Base-by-base conservation (phyloP, 2,888 invertebrate species). In the Lordiphosa fenestrarum region DNA sequence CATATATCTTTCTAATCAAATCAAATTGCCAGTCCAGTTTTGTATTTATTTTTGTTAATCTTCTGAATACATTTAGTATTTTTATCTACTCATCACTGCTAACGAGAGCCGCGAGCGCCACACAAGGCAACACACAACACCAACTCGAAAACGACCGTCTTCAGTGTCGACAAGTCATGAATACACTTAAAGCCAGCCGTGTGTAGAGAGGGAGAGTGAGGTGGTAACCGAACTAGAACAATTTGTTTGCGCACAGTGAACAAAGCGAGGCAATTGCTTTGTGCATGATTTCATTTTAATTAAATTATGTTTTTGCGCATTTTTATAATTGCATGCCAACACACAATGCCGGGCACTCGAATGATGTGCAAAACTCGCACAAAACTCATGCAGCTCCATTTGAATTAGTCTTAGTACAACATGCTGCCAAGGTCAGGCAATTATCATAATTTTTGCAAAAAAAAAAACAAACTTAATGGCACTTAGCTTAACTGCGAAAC, bases 271-370 rank as follows among this genome's bases (percentile, higher is more conserved):
- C 76, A 83, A 83, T 76, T 76, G 73, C 84, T 81, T 69, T 80
- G 82, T 77, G 84, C 80, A 80, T 80, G 80, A 80, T 84, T 80
- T 80, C 84, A 81, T 80, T 80, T 80, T 80, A 80, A 80, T 80
- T 80, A 80, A 80, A 80, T 84, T 84, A 84, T 80, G 78, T 71
- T 77, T 76, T 60, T 57, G 58, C 59, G 44, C 59, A 42, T 64
- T 62, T 61, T 62, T 77, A 80, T 80, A 81, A 80, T 80, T 84
- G 84, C 82, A 84, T 74, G 84, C 81, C 71, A 77, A 73, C 67
- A 66, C 62, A 30, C 40, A 39, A 30, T 15, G 4, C 30, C 23
- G 35, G 15, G 46, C 47, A 47, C 6, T 23, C 39, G 48, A 50
- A 39, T 40, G 81, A 76, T 75, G 82, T 81, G 82, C 76, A 80